A percentile compares a stretch with the other conserved stretches of the same genome.
phyloP scores from a whole-genome alignment of 2,797 vertebrate species.

The Mormyrops attenuatus region DNA sequence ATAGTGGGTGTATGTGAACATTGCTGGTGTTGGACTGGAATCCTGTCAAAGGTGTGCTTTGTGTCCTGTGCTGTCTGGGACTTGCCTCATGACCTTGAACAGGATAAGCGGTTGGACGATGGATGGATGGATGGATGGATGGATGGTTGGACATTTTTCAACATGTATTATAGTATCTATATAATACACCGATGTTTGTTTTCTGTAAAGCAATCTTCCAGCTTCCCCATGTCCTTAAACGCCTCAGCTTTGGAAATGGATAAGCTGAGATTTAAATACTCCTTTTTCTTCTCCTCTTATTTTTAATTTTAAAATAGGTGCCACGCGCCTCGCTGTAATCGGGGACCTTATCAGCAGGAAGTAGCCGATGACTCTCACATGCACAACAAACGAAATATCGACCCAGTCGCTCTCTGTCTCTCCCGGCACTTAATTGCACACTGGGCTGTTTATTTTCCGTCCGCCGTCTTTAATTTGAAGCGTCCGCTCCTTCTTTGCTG shows the following conservation, averaged over 20 bases:
- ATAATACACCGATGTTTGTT: not conserved
- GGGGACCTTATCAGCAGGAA: not conserved
- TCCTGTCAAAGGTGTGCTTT: not conserved
- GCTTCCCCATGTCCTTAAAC: not conserved
- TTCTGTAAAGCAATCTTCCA: not conserved
- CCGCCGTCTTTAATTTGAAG: conserved; percentile 12
- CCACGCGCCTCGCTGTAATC: not conserved
- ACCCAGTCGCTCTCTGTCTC: not conserved
- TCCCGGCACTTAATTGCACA: conserved; percentile 8
- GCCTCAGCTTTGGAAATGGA: not conserved
- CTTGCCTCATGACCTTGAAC: not conserved
- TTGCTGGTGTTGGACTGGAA: not conserved
- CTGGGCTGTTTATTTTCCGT: conserved; percentile 6
- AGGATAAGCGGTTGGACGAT: not conserved
- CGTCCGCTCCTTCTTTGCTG: not conserved
- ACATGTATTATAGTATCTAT: not conserved
- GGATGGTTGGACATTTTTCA: not conserved
- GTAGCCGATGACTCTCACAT: not conserved
- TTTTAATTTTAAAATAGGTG: not conserved
- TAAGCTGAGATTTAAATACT: not conserved
- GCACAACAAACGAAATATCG: not conserved
- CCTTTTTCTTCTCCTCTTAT: not conserved
- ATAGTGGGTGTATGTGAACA: not conserved
- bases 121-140: not conserved
- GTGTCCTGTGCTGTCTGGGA: not conserved